Evolutionary conservation across 2,888 invertebrate genomes (phyloP), one percentile per base, ranked within the genome.

Genomic region (Copidosoma aretas): DNA sequence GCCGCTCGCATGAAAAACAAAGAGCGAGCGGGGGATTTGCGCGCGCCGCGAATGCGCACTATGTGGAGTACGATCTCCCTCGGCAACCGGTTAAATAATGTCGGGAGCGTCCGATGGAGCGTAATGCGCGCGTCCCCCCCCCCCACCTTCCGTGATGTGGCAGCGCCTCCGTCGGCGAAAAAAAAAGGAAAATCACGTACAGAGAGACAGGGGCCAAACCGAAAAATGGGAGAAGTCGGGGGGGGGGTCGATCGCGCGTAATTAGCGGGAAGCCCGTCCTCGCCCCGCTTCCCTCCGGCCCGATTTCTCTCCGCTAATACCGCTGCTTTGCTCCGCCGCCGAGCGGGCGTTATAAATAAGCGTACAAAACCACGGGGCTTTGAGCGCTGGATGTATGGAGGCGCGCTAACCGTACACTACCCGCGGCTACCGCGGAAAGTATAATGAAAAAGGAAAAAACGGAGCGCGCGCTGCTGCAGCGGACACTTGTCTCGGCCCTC

Each of bases 1-100:
- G 59, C 53, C n/a, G 53, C 65, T 17, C 52, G 53, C 59, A 56
- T 49, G 67, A 67, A 67, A 67, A 67, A 67, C 60, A 66, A 66
- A 56, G 60, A 58, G 24, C 5, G 59, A 51, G 24, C 10, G 24
- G 43, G 54, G 52, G 41, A 61, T 32, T 32, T 32, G 32, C 8
- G 32, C 32, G 8, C 32, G 32, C 32, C 32, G 32, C 32, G 3
- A 5, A 32, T 32, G n/a, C n/a, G n/a, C n/a, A n/a, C n/a, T 10
- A 12, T 19, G 54, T 41, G 41, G 22, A 61, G 22, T 25, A 25
- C 25, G 56, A 56, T 22, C 52, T 46, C 12, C 3, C 43, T 14
- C 43, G n/a, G 63, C 53, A 59, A 51, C 60, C 54, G 60, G 60
- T 60, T 66, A 49, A 66, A 66, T 66, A 65, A 65, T 65, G 65